Evolutionary conservation across 2,797 vertebrate species (phyloP).

Genomic region (Rhinichthys osculus): DNA sequence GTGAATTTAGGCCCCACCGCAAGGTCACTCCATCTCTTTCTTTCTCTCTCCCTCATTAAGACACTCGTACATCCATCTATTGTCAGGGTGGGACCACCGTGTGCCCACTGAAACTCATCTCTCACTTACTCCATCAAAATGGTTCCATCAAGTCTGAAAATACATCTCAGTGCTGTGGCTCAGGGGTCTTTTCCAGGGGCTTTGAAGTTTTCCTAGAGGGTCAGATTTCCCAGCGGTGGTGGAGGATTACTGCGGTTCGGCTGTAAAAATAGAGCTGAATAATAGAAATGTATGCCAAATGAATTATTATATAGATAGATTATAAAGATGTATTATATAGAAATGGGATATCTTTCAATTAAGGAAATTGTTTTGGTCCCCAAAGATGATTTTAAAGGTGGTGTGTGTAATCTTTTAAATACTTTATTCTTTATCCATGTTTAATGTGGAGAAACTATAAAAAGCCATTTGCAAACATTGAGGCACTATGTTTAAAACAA

Average conservation of each 20-base stretch:
- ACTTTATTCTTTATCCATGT: background rate
- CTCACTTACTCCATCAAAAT: conserved; percentile 50
- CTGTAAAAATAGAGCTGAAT: conserved; percentile 29
- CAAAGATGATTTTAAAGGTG: background rate
- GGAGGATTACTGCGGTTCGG: conserved; percentile 23
- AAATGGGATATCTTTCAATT: background rate
- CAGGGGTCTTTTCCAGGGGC: conserved; percentile 14
- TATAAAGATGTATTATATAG: background rate
- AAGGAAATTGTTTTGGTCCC: background rate
- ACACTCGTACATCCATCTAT: conserved; percentile 14
- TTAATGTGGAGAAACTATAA: background rate
- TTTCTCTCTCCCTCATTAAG: conserved; percentile 46
- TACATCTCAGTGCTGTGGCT: conserved; percentile 20
- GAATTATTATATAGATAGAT: conserved; percentile 8
- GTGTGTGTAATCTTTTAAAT: background rate
- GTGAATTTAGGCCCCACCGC: conserved; percentile 54
- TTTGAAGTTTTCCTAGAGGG: conserved; percentile 46
- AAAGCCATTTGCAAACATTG: background rate
- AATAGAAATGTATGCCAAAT: conserved; percentile 26
- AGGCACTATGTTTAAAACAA: background rate
- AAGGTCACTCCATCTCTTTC: conserved; percentile 63
- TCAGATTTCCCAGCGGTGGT: conserved; percentile 28
- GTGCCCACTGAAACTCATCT: conserved; percentile 19
- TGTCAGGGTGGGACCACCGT: conserved; percentile 30
- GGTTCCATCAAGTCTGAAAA: conserved; percentile 33